phyloP scores from a whole-genome alignment of 2,797 vertebrate genomes.

The Myotis pilosus region DNA sequence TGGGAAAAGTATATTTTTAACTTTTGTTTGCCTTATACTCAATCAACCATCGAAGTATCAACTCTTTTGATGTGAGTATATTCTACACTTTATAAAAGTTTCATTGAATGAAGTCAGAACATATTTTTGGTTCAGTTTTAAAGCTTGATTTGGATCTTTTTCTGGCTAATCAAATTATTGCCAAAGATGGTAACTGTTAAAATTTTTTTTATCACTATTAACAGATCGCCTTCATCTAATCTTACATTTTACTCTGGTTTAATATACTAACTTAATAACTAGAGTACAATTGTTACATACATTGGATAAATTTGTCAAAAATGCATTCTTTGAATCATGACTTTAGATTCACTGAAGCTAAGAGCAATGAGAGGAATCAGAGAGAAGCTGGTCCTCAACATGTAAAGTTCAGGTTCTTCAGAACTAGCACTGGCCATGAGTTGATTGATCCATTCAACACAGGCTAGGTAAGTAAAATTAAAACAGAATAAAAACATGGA shows the following conservation, averaged over 20 bases:
- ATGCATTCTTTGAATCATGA: constrained; percentile 17
- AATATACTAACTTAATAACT: constrained; percentile 42
- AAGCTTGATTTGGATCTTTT: constrained; percentile 25
- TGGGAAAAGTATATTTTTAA: constrained; percentile 59
- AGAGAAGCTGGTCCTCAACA: constrained; percentile 53
- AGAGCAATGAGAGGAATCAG: neutral
- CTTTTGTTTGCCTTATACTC: constrained; percentile 61
- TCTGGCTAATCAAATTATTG: constrained; percentile 28
- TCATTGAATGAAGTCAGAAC: constrained; percentile 47
- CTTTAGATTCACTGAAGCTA: constrained; percentile 24
- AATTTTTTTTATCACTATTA: constrained; percentile 27
- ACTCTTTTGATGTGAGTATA: constrained; percentile 32
- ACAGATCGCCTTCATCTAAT: neutral
- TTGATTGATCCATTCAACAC: neutral
- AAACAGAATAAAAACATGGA: constrained; percentile 40
- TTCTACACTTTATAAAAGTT: constrained; percentile 43
- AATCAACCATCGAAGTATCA: constrained; percentile 63
- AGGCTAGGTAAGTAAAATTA: constrained; percentile 6
- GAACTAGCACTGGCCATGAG: neutral
- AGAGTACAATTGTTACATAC: constrained; percentile 5
- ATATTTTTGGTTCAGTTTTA: constrained; percentile 51
- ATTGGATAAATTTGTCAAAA: constrained; percentile 36
- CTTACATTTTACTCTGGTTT: constrained; percentile 41
- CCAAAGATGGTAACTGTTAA: constrained; percentile 35
- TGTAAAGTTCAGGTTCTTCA: constrained; percentile 40